Conservation (phyloP, 2,113 vertebrate species). For the Sebastes fasciatus region DNA sequence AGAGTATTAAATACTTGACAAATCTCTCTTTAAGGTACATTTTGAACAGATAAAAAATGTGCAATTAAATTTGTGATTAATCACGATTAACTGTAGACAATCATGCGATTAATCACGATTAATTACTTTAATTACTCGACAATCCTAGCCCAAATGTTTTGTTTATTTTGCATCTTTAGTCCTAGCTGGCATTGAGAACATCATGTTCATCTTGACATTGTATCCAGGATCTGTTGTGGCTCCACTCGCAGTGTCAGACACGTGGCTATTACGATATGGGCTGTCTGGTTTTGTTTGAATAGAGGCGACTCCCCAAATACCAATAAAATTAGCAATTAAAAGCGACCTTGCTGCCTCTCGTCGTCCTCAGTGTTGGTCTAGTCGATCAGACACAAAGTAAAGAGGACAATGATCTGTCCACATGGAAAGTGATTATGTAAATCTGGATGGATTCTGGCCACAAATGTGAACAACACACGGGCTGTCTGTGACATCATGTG, state of each 20-base stretch:
- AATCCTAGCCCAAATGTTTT: background rate
- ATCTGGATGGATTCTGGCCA: background rate
- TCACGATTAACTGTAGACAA: no score
- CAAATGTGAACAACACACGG: background rate
- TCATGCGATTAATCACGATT: no score
- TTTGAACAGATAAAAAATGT: no score
- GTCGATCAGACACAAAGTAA: slow-evolving; percentile 18
- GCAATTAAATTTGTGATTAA: no score
- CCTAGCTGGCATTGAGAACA: background rate
- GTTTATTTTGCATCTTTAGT: background rate
- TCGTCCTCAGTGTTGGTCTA: slow-evolving; percentile 30
- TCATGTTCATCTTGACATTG: slow-evolving; percentile 4
- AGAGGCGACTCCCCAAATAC: slow-evolving; percentile 30
- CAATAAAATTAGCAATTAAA: slow-evolving; percentile 48
- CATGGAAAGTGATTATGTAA: background rate
- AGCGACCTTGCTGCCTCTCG: slow-evolving; percentile 27
- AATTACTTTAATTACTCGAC: no score
- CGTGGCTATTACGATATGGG: background rate
- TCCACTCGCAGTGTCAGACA: slow-evolving; percentile 19
- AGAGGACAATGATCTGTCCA: slow-evolving; percentile 18
- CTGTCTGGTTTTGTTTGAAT: slow-evolving; percentile 31
- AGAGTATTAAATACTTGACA: no score
- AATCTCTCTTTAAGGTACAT: no score
- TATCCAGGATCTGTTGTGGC: background rate
- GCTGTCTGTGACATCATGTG: background rate